Conservation (phyloP, 2,797 vertebrate genomes). For the Tokudaia muenninki region DNA sequence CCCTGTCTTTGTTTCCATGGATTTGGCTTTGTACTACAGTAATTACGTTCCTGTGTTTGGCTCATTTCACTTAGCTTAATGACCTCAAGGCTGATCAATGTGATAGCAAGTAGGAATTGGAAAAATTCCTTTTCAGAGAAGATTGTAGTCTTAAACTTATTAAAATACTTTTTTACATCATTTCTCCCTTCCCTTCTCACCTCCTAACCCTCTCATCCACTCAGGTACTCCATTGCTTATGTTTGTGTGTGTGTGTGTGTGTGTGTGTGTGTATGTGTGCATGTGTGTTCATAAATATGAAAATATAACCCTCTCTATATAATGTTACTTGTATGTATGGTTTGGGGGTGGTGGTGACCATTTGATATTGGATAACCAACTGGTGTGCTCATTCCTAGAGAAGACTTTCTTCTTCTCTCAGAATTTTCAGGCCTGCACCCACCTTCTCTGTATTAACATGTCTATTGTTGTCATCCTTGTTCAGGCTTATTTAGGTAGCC, state of each 20-base stretch:
- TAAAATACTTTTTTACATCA: not conserved
- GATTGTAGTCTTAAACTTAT: not conserved
- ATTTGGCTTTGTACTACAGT: not conserved
- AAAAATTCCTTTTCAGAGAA: not conserved
- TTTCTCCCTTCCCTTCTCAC: not conserved
- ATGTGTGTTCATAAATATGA: not conserved
- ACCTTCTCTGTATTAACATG: not conserved
- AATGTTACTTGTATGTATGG: not conserved
- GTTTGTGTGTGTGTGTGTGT: not conserved
- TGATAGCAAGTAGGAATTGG: not conserved
- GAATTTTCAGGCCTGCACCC: not conserved
- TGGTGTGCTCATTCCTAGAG: not conserved
- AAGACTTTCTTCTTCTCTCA: not conserved
- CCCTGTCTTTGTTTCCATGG: not conserved
- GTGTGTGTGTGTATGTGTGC: not conserved
- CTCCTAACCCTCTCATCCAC: not conserved
- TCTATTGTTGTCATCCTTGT: not conserved
- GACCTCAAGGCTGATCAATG: not conserved
- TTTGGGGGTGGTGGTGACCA: not conserved
- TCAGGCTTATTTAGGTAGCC: not conserved
- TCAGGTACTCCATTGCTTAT: too few relatives aligned
- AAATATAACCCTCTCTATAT: not conserved
- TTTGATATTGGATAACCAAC: not conserved
- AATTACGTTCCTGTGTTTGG: not conserved
- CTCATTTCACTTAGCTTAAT: not conserved